A percentile compares a stretch with the other conserved stretches of the same genome.
phyloP scores from a whole-genome alignment of 2,888 invertebrate genomes.

The Deilephila porcellus region DNA sequence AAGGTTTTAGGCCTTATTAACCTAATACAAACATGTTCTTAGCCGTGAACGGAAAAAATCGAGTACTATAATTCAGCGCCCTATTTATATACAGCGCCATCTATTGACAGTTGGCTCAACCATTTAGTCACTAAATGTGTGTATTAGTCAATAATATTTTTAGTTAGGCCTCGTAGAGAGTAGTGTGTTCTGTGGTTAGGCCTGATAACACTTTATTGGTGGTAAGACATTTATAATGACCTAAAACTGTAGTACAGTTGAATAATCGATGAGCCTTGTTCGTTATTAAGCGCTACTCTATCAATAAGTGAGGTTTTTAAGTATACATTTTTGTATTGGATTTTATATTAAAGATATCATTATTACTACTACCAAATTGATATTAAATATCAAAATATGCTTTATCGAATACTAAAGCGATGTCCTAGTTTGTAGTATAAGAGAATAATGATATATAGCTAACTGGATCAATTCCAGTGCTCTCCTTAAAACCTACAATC shows the following conservation, averaged over 20 bases:
- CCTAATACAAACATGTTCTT: not conserved
- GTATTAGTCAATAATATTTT: not conserved
- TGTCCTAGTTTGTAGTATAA: no score
- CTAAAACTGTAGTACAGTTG: not conserved
- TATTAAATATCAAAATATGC: no score
- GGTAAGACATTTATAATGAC: not conserved
- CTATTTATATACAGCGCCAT: not conserved
- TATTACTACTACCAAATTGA: no score
- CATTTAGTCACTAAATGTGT: not conserved
- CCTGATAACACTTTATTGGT: not conserved
- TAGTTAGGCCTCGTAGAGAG: not conserved
- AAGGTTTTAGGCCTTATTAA: constrained; percentile 7
- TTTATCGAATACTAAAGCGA: no score
- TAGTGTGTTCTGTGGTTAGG: no score
- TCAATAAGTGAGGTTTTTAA: not conserved
- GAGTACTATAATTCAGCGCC: no score
- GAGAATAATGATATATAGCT: no score
- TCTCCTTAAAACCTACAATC: no score
- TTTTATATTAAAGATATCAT: no score
- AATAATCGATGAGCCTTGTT: not conserved
- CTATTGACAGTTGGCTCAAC: not conserved
- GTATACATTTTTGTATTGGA: not conserved
- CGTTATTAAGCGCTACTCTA: not conserved
- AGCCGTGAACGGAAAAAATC: not conserved
- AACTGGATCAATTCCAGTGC: no score